Percentiles rank a stretch among this genome's conserved stretches.
Evolutionary conservation across 2,113 vertebrate genomes (phyloP).

Genomic region (Crocuta crocuta): DNA sequence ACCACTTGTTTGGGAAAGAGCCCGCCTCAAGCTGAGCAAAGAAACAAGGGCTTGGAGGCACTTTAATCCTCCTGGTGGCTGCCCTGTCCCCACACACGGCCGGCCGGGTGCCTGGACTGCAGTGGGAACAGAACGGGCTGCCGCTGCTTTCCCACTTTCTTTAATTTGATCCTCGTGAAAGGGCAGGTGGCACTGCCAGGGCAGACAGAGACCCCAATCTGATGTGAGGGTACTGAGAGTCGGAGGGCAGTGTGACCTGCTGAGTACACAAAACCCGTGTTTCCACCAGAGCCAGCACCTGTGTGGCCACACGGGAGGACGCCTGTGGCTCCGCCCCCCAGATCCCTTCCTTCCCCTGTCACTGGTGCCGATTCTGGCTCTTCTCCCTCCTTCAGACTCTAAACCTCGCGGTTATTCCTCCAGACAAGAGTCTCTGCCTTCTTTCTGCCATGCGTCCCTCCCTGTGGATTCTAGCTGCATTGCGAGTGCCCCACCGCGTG

Average conservation of each 20-base stretch:
- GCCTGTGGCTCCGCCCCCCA: not conserved
- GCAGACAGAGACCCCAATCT: not conserved
- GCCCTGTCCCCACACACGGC: no score
- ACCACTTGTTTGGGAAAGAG: not conserved
- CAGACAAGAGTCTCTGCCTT: not conserved
- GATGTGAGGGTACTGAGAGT: not conserved
- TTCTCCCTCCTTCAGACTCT: not conserved
- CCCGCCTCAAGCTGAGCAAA: not conserved
- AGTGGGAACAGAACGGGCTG: accelerated
- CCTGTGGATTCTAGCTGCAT: accelerated
- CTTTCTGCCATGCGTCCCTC: not conserved
- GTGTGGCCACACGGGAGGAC: accelerated
- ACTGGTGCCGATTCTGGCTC: not conserved
- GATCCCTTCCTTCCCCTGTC: not conserved
- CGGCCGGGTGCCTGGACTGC: not conserved
- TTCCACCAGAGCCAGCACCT: no score
- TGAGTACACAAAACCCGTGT: not conserved
- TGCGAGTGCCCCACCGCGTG: not conserved
- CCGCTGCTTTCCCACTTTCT: accelerated
- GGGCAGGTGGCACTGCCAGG: not conserved
- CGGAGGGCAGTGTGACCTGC: no score
- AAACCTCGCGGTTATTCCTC: not conserved
- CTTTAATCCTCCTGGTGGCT: not conserved
- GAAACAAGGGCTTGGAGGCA: not conserved
- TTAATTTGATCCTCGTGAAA: not conserved